Base-by-base conservation (phyloP, 92 coral and sea anemone species). In the Actinostola sp. region DNA sequence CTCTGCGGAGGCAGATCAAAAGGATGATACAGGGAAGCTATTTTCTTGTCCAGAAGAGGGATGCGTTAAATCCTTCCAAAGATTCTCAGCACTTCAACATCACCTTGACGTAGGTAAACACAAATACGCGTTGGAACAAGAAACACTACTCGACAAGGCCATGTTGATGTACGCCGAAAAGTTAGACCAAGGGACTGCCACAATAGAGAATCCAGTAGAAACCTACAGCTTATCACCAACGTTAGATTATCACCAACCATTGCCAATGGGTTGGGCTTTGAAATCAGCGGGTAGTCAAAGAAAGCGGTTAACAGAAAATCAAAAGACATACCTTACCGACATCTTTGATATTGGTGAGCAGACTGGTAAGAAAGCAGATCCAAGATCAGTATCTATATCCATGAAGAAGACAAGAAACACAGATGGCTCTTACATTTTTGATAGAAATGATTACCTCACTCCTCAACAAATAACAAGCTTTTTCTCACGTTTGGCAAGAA, bases 261-360 rank as follows among this genome's bases (percentile, higher is more conserved):
- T 61, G 16, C 56, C 36, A 21, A 79, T 70, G 79, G 89, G 89
- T 20, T 78, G 89, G 89, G 89, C 89, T 15, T 53, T 84, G 61
- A 84, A 72, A 48, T 42, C 70, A 44, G 21, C 65, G 10, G 32
- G 48, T 44, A 19, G 44, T 12, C 50, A 61, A 57, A 71, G 85
- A 54, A 36, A 51, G 24, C 70, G 75, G 17, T 69, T 85, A 28
- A 83, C 29, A 8, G 78, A 57, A 35, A 32, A 24, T 16, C 88
- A 83, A 75, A 83, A 77, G 70, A n/a, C 61, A 20, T 77, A 83
- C 49, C 83, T 83, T 11, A 70, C 62, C 20, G 42, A 67, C 35
- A 21, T 68, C 13, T 82, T 82, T 42, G 29, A 53, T 8, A 30
- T 68, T 9, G 88, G 88, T 33, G 67, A 77, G 56, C 83, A 70